Conservation (phyloP, 2,113 vertebrate genomes). For the Ophthalmolycus amberensis region DNA sequence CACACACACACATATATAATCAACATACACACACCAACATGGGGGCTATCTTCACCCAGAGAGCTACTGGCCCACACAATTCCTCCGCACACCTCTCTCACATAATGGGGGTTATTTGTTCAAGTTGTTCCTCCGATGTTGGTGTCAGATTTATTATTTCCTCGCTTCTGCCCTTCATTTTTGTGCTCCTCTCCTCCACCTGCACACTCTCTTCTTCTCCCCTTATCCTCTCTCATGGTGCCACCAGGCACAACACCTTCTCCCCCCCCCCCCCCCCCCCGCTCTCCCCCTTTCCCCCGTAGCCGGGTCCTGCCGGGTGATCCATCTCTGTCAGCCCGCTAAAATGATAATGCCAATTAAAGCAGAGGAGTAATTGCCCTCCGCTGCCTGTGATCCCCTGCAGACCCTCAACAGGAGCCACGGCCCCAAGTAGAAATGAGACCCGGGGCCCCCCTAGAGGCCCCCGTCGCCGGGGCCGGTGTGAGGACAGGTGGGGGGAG, state of each 20-base stretch:
- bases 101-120: conserved; percentile 68
- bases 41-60: conserved; percentile 2
- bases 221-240: conserved; percentile 33
- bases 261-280: neutral
- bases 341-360: conserved; percentile 98
- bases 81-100: conserved; percentile 35
- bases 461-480: conserved; percentile 29
- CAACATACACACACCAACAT: conserved; percentile 45
- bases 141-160: conserved; percentile 65
- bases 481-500: conserved; percentile 51
- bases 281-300: conserved; percentile 42
- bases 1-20: conserved; percentile 30
- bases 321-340: conserved; percentile 93
- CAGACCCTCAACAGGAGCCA: conserved; percentile 84
- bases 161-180: conserved; percentile 37
- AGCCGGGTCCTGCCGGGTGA: conserved; percentile 79
- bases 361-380: conserved; percentile 92
- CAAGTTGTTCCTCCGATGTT: conserved; percentile 49
- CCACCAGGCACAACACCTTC: conserved; percentile 34
- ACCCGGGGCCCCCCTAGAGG: conserved; percentile 69
- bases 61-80: conserved; percentile 51
- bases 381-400: conserved; percentile 80
- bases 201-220: conserved; percentile 18
- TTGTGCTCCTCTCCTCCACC: conserved; percentile 34
- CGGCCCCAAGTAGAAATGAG: conserved; percentile 85